These are phyloP conservation scores for Polyommatus iphigenia DNA, from an alignment of 2,888 invertebrate genomes.

Conservation along the genomic window DNA sequence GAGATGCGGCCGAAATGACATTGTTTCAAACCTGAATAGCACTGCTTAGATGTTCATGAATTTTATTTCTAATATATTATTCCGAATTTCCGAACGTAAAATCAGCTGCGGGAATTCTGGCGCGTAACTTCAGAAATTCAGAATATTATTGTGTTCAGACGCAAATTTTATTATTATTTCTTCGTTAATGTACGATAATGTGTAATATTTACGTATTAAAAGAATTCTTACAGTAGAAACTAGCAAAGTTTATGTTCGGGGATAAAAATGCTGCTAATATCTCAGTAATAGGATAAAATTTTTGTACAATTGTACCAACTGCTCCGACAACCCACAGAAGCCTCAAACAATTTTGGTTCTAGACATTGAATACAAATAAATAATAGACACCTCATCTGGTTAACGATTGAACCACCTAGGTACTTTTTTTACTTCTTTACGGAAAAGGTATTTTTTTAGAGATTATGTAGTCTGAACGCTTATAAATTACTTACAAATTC, in stretches of 20 bases:
- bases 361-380: conserved; percentile 12
- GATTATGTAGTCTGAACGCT: no score
- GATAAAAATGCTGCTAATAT: not conserved
- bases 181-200: no score
- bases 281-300: not conserved
- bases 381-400: not conserved
- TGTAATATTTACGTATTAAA: not conserved
- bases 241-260: not conserved
- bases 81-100: not conserved
- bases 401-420: not conserved
- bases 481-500: not conserved
- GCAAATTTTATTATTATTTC: no score
- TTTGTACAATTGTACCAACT: not conserved
- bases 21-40: conserved; percentile 10
- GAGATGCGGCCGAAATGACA: conserved; percentile 34
- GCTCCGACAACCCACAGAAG: conserved; percentile 27
- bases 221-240: not conserved
- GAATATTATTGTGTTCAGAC: no score
- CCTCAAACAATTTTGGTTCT: conserved; percentile 16
- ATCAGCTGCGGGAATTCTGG: not conserved
- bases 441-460: not conserved
- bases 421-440: no score
- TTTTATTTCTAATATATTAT: not conserved
- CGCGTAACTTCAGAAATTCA: no score
- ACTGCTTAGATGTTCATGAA: not conserved